phyloP scores from a whole-genome alignment of 30 jellyfish, hydroid and myxozoan species.

The Aurelia sp. region DNA sequence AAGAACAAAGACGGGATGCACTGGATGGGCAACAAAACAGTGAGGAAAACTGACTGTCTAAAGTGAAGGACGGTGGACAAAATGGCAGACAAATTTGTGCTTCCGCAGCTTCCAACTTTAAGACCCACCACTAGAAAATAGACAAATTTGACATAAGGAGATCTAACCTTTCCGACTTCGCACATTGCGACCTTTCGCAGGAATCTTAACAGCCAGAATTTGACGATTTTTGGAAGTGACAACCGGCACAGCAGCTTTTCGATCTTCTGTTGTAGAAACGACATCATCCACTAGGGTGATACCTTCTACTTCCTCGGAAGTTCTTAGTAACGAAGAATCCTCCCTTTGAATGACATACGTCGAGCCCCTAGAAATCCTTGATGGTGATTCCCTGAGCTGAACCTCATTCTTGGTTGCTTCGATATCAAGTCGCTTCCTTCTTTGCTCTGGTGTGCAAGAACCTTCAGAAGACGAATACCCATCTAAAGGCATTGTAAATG shows the following conservation, averaged over 20 bases:
- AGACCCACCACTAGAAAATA: neutral
- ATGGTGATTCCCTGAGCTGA: neutral
- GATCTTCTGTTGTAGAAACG: neutral
- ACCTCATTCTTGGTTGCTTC: too few species aligned
- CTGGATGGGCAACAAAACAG: too few species aligned
- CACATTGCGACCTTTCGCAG: neutral
- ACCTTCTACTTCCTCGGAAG: neutral
- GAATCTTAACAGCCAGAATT: neutral
- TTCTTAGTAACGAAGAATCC: neutral
- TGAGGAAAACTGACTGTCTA: too few species aligned
- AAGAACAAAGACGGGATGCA: too few species aligned
- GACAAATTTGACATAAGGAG: too few species aligned
- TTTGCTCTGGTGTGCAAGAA: too few species aligned
- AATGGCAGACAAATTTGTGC: too few species aligned
- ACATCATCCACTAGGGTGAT: neutral
- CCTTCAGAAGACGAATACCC: too few species aligned
- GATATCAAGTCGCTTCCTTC: too few species aligned
- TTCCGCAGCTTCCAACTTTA: too few species aligned
- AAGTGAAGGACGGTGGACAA: too few species aligned
- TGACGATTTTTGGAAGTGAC: neutral
- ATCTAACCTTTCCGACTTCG: constrained; percentile 4
- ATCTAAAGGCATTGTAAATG: too few species aligned
- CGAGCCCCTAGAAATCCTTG: neutral
- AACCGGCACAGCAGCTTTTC: neutral
- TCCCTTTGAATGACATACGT: constrained; percentile 1